phyloP scores from a whole-genome alignment of 2,797 vertebrate species.

The Rhabdophis nuchalis region DNA sequence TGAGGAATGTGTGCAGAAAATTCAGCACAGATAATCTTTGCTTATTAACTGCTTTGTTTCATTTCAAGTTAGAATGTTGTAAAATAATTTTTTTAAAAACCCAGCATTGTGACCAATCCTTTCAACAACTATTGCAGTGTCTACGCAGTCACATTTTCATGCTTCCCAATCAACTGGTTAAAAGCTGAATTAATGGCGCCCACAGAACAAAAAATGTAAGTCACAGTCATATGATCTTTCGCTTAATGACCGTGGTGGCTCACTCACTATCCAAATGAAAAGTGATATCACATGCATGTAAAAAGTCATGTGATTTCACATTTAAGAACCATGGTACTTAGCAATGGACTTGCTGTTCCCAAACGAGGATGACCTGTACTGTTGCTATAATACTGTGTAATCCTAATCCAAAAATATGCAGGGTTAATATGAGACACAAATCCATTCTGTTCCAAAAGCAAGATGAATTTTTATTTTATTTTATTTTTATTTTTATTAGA shows the following conservation, averaged over 20 bases:
- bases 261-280: not conserved
- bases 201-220: not conserved
- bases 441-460: not conserved
- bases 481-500: no score
- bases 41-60: not conserved
- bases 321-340: not conserved
- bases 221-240: not conserved
- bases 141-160: not conserved
- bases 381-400: not conserved
- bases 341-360: not conserved
- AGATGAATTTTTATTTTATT: no score
- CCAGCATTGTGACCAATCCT: not conserved
- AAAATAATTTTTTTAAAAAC: not conserved
- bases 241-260: not conserved
- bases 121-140: not conserved
- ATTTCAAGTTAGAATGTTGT: not conserved
- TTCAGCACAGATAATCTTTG: not conserved
- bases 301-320: not conserved
- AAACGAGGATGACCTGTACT: not conserved
- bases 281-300: not conserved
- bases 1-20: not conserved
- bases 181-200: not conserved
- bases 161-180: not conserved
- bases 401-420: not conserved
- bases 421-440: not conserved